Percentiles rank a stretch among this genome's conserved stretches.
Evolutionary conservation across 1,140 invertebrate genomes (phyloP).

Genomic region (Asobara japonica): DNA sequence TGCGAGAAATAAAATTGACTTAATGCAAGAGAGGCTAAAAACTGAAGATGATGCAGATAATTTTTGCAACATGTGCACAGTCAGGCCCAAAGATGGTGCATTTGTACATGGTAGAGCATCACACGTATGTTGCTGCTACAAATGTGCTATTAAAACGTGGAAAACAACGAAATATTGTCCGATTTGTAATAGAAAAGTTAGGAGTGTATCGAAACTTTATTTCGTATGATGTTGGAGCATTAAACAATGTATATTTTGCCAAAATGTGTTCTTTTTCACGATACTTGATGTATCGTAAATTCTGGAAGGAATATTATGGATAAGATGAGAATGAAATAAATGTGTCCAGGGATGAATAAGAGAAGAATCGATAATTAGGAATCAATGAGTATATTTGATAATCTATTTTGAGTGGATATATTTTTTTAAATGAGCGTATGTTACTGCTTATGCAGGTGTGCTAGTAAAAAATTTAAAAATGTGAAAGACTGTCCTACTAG

Average conservation of each 20-base stretch:
- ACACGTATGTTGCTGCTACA: slow-evolving; percentile 76
- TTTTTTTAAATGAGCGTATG: no score
- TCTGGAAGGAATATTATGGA: neutral
- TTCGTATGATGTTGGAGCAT: slow-evolving; percentile 39
- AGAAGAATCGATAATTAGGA: no score
- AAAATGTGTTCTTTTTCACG: neutral
- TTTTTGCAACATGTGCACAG: slow-evolving; percentile 71
- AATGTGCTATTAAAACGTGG: slow-evolving; percentile 73
- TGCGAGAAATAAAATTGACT: neutral
- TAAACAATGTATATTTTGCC: neutral
- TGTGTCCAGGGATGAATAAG: no score
- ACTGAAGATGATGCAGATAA: slow-evolving; percentile 41
- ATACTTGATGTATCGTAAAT: neutral
- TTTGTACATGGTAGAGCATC: slow-evolving; percentile 73
- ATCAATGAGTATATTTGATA: no score
- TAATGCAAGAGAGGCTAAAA: neutral
- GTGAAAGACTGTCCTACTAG: no score
- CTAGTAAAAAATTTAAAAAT: no score
- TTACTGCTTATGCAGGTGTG: no score
- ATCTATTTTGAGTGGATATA: no score
- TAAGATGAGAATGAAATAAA: no score
- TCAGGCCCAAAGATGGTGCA: slow-evolving; percentile 71
- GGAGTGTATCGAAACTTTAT: slow-evolving; percentile 71
- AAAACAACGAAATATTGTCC: slow-evolving; percentile 71
- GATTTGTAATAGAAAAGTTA: slow-evolving; percentile 74